Conservation (phyloP, 2,113 vertebrate genomes). For the Diadophis punctatus region DNA sequence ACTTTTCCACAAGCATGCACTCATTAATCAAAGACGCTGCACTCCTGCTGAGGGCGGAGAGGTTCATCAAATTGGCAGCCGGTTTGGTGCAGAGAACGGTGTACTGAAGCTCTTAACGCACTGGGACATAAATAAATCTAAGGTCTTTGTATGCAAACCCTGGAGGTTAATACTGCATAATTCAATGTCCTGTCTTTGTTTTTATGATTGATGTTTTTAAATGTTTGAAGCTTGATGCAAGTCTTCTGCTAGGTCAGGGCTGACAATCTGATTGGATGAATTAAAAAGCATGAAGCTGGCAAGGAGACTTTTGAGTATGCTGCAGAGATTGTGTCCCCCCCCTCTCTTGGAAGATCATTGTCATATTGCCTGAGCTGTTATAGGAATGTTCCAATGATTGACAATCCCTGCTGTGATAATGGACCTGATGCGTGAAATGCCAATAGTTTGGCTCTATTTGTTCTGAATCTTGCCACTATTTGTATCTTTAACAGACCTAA, state of each 20-base stretch:
- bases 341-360: conserved; percentile 69
- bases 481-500: conserved; percentile 73
- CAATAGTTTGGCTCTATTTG: conserved; percentile 71
- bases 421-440: conserved; percentile 71
- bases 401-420: conserved; percentile 80
- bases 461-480: conserved; percentile 73
- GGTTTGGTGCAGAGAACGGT: conserved; percentile 81
- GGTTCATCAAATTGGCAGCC: conserved; percentile 90
- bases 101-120: conserved; percentile 79
- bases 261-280: conserved; percentile 78
- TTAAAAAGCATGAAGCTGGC: conserved; percentile 69
- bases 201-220: conserved; percentile 91
- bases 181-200: conserved; percentile 88
- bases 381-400: conserved; percentile 72
- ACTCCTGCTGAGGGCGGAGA: conserved; percentile 87
- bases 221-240: conserved; percentile 81
- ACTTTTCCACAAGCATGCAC: conserved; percentile 76
- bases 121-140: conserved; percentile 88
- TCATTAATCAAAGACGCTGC: conserved; percentile 88
- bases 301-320: conserved; percentile 71
- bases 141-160: conserved; percentile 90
- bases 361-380: conserved; percentile 72
- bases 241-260: conserved; percentile 79
- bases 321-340: conserved; percentile 70
- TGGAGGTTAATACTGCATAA: conserved; percentile 98